These are phyloP conservation scores for Nemotelus pantherinus DNA, from an alignment of 2,888 invertebrate species.

Conservation along the genomic window DNA sequence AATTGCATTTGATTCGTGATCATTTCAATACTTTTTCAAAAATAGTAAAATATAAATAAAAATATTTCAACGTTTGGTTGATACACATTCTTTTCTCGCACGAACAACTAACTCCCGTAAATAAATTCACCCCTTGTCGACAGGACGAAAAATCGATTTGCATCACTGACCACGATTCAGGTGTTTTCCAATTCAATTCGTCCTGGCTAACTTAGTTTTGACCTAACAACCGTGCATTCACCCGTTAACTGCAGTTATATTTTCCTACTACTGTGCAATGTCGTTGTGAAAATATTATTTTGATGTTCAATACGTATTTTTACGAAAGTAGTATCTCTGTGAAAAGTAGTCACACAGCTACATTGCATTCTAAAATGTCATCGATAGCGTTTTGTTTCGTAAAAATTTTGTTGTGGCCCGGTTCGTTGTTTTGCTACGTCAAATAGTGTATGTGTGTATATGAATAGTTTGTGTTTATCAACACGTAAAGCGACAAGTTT, in stretches of 20 bases:
- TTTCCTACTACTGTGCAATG: conserved; percentile 10
- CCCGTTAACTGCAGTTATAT: neutral
- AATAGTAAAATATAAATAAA: too few species aligned
- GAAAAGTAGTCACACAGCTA: neutral
- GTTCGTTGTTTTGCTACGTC: conserved; percentile 26
- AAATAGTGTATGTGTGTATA: conserved; percentile 10
- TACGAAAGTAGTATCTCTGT: neutral
- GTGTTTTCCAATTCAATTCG: neutral
- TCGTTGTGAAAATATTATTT: neutral
- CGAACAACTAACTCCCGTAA: too few species aligned
- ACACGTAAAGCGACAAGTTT: neutral
- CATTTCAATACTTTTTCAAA: too few species aligned
- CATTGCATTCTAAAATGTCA: conserved; percentile 2
- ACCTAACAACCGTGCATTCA: neutral
- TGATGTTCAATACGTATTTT: conserved; percentile 5
- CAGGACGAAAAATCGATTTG: conserved; percentile 28
- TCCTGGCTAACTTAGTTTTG: neutral
- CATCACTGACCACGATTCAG: conserved; percentile 9
- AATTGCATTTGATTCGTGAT: too few species aligned
- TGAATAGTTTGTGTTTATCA: conserved; percentile 5
- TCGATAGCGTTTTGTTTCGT: conserved; percentile 11
- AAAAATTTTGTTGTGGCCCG: conserved; percentile 14
- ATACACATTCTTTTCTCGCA: too few species aligned
- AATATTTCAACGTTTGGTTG: too few species aligned
- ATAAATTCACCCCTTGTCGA: too few species aligned